Conservation (phyloP, 2,888 invertebrate genomes). For the Drosophila lacicola region DNA sequence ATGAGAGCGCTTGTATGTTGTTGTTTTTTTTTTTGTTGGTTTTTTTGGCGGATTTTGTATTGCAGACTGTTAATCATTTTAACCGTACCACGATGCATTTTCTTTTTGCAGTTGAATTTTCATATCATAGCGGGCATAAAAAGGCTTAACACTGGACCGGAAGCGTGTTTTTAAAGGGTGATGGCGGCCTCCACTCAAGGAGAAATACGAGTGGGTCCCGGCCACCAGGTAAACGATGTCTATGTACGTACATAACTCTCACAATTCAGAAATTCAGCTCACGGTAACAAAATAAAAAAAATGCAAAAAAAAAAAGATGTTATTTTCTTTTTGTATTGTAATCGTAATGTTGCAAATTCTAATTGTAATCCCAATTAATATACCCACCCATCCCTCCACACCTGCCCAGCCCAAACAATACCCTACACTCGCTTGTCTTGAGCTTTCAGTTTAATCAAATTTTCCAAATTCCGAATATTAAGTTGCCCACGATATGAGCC, state of each 20-base stretch:
- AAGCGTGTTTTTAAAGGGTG: constrained; percentile 85
- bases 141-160: constrained; percentile 85
- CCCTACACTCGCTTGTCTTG: not conserved
- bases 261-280: constrained; percentile 84
- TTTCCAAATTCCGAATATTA: constrained; percentile 11
- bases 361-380: constrained; percentile 45
- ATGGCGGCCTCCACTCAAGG: constrained; percentile 90
- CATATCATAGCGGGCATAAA: constrained; percentile 84
- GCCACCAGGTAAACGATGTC: constrained; percentile 90
- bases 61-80: constrained; percentile 23
- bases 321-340: constrained; percentile 64
- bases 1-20: constrained; percentile 51
- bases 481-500: constrained; percentile 29
- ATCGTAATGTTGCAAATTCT: constrained; percentile 65
- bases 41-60: not conserved
- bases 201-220: constrained; percentile 92
- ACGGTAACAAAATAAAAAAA: constrained; percentile 86
- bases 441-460: not conserved
- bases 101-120: constrained; percentile 81
- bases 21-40: constrained; percentile 6
- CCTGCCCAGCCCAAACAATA: too few relatives aligned
- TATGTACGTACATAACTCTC: constrained; percentile 88
- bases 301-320: constrained; percentile 31
- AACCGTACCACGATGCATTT: constrained; percentile 16
- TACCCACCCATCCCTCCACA: not conserved